Percentiles rank a stretch among this genome's conserved stretches.
Conservation (phyloP, 2,113 vertebrate genomes). For the Malaclemys terrapin region DNA sequence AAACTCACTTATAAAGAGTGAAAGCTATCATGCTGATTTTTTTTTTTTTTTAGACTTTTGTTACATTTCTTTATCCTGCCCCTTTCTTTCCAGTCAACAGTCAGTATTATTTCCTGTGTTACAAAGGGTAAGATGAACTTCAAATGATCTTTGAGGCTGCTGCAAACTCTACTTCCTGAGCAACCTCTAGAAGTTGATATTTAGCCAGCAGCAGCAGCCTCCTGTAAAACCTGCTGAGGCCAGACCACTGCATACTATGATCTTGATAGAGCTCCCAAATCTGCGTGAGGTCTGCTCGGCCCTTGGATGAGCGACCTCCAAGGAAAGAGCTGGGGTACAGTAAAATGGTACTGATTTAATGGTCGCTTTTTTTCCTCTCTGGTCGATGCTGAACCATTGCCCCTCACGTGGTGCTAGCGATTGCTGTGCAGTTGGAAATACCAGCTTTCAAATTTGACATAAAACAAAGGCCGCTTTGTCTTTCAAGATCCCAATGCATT, state of each 20-base stretch:
- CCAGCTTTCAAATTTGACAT: not conserved
- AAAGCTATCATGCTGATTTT: not conserved
- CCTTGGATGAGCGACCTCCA: not conserved
- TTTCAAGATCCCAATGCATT: not conserved
- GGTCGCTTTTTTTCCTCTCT: not conserved
- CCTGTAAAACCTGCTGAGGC: not conserved
- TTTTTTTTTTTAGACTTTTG: not conserved
- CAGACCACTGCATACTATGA: not conserved
- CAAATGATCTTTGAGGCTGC: not conserved
- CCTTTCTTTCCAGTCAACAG: not conserved
- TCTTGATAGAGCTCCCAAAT: not conserved
- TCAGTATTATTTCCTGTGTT: conserved; percentile 16
- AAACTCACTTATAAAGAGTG: not conserved
- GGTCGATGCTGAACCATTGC: not conserved
- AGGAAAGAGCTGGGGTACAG: not conserved
- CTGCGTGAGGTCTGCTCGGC: accelerated
- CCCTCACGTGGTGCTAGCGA: not conserved
- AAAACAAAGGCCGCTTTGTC: conserved; percentile 1
- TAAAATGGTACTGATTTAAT: not conserved
- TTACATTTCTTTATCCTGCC: not conserved
- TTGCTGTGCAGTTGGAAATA: not conserved
- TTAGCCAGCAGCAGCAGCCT: not conserved
- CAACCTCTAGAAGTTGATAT: not conserved
- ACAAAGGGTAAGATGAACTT: not conserved
- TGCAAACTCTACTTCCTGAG: not conserved